Evolutionary conservation across 2,797 vertebrate genomes (phyloP).

Genomic region (Cyclopterus lumpus): DNA sequence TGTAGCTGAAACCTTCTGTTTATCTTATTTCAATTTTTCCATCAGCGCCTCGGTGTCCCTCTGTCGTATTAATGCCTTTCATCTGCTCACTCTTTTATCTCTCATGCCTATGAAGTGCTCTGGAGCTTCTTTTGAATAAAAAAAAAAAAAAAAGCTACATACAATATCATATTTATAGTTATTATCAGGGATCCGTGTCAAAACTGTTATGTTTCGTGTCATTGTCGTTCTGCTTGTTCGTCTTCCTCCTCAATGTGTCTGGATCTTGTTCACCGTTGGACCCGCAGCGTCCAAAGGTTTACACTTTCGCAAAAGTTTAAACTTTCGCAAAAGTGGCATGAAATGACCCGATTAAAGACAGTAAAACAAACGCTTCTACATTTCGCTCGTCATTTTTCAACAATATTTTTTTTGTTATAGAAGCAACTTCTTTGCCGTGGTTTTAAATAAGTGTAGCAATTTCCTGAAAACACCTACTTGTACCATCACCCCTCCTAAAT

Average conservation of each 20-base stretch:
- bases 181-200: not conserved
- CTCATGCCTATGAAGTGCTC: constrained; percentile 3
- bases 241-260: not conserved
- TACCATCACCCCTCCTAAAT: not conserved
- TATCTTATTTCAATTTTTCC: constrained; percentile 32
- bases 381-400: not conserved
- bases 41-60: constrained; percentile 40
- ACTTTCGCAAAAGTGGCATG: not conserved
- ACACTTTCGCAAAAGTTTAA: not conserved
- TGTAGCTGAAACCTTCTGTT: constrained; percentile 37
- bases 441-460: not conserved
- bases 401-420: not conserved
- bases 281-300: too few relatives aligned
- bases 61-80: constrained; percentile 44
- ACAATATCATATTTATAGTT: not conserved
- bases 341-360: not conserved
- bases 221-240: not conserved
- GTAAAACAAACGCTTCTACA: not conserved
- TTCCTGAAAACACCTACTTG: not conserved
- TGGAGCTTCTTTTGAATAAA: constrained; percentile 9
- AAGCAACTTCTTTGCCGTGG: not conserved
- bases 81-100: constrained; percentile 50
- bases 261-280: not conserved
- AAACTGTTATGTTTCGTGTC: not conserved
- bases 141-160: not conserved